phyloP scores from a whole-genome alignment of 2,888 invertebrate genomes.

The Lycaena phlaeas region DNA sequence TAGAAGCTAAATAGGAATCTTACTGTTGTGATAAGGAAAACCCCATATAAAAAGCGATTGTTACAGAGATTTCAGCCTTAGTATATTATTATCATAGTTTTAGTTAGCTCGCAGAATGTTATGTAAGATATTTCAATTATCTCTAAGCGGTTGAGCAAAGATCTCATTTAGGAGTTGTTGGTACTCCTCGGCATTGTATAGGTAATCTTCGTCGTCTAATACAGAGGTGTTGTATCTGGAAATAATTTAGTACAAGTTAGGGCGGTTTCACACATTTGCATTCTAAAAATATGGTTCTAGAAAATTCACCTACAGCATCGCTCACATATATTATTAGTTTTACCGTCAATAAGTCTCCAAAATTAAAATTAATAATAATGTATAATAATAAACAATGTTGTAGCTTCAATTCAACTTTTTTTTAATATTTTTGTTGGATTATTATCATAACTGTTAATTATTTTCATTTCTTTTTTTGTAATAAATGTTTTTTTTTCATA shows the following conservation, averaged over 20 bases:
- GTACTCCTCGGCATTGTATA: constrained; percentile 59
- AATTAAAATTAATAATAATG: no score
- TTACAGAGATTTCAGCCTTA: constrained; percentile 11
- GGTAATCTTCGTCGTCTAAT: constrained; percentile 53
- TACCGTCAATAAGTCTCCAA: no score
- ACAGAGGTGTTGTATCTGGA: constrained; percentile 43
- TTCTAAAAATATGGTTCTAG: no score
- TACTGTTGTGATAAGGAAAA: constrained; percentile 1
- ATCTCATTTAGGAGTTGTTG: constrained; percentile 61
- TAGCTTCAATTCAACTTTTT: no score
- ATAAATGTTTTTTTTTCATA: no score
- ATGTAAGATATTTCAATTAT: constrained; percentile 32
- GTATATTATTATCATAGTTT: constrained; percentile 4
- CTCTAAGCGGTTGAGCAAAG: constrained; percentile 67
- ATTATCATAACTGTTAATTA: no score
- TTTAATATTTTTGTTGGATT: no score
- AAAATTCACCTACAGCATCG: no score
- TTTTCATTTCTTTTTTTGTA: no score
- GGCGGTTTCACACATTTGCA: neutral
- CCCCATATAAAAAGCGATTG: constrained; percentile 1
- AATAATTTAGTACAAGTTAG: constrained; percentile 16
- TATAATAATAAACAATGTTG: no score
- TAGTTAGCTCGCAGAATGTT: neutral
- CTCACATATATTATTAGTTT: no score
- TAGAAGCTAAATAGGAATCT: constrained; percentile 5